phyloP scores from a whole-genome alignment of 2,888 invertebrate genomes.

The Ophion costatus region DNA sequence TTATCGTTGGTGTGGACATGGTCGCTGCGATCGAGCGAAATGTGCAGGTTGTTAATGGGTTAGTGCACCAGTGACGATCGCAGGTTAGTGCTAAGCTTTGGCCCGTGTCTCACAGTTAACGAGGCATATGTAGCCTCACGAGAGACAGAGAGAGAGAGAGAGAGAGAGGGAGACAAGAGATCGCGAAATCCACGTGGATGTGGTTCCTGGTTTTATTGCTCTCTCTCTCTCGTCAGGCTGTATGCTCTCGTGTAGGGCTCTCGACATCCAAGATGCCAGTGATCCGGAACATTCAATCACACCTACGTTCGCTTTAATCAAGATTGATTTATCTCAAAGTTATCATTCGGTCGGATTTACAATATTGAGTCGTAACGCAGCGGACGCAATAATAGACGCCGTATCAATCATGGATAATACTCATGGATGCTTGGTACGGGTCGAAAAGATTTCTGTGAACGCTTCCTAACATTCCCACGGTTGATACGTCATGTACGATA shows the following conservation, averaged over 20 bases:
- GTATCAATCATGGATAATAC: too few relatives aligned
- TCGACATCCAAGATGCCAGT: conserved; percentile 1
- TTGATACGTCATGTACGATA: too few relatives aligned
- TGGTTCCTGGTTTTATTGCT: conserved; percentile 26
- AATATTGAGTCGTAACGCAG: too few relatives aligned
- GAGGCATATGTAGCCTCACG: conserved; percentile 22
- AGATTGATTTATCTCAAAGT: too few relatives aligned
- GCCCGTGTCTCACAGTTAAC: conserved; percentile 60
- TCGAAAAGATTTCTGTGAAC: too few relatives aligned
- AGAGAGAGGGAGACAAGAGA: too few relatives aligned
- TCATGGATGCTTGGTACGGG: too few relatives aligned
- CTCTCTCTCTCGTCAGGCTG: conserved; percentile 1
- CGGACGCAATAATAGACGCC: too few relatives aligned
- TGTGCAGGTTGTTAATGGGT: conserved; percentile 63
- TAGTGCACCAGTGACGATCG: conserved; percentile 55
- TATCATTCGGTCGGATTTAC: too few relatives aligned
- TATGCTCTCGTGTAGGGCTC: background rate
- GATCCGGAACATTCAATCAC: background rate
- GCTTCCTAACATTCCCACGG: too few relatives aligned
- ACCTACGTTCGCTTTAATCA: background rate
- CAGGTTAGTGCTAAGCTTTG: conserved; percentile 63
- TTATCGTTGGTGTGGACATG: conserved; percentile 80
- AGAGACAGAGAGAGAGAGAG: too few relatives aligned
- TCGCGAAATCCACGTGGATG: conserved; percentile 31
- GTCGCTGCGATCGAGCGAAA: conserved; percentile 76